Percentiles rank a stretch among this genome's conserved stretches.
These are phyloP conservation scores for Geopemphigus sp. DNA, from an alignment of 1,140 invertebrate species.

Conservation along the genomic window DNA sequence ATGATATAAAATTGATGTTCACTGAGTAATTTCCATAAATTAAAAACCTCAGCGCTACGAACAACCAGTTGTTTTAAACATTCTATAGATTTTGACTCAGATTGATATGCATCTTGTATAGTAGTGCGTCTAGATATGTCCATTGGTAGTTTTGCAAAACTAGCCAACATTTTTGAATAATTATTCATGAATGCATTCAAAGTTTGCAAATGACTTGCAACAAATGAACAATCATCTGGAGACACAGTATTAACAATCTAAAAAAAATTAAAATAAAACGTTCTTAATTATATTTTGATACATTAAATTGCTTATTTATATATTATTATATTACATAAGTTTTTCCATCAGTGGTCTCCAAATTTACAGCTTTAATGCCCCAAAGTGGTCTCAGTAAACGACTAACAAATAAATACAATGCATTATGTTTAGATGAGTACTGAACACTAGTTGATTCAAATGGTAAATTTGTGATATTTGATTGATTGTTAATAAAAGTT, in stretches of 20 bases:
- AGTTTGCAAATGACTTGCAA: slow-evolving; percentile 46
- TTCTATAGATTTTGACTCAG: slow-evolving; percentile 65
- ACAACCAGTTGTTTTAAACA: slow-evolving; percentile 74
- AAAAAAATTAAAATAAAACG: slow-evolving; percentile 51
- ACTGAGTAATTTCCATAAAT: slow-evolving; percentile 88
- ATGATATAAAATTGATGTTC: slow-evolving; percentile 90
- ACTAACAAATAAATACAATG: slow-evolving; percentile 85
- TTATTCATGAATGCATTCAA: slow-evolving; percentile 43
- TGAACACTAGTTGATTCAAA: slow-evolving; percentile 46
- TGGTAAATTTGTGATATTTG: slow-evolving; percentile 40
- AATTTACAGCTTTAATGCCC: slow-evolving; percentile 59
- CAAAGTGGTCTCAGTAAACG: slow-evolving; percentile 81
- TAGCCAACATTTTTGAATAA: slow-evolving; percentile 41
- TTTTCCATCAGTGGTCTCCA: slow-evolving; percentile 36
- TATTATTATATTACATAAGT: slow-evolving; percentile 56
- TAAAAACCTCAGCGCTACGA: slow-evolving; percentile 83
- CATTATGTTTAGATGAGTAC: slow-evolving; percentile 87
- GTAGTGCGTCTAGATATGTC: not conserved
- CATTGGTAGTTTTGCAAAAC: not conserved
- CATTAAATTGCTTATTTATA: slow-evolving; percentile 54
- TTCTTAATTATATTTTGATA: not conserved
- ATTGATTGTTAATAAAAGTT: slow-evolving; percentile 18
- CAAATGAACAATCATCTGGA: slow-evolving; percentile 47
- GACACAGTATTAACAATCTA: slow-evolving; percentile 45
- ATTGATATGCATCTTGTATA: slow-evolving; percentile 17